Conservation (phyloP, 2,797 vertebrate species). For the Gallinago nigripennis region DNA sequence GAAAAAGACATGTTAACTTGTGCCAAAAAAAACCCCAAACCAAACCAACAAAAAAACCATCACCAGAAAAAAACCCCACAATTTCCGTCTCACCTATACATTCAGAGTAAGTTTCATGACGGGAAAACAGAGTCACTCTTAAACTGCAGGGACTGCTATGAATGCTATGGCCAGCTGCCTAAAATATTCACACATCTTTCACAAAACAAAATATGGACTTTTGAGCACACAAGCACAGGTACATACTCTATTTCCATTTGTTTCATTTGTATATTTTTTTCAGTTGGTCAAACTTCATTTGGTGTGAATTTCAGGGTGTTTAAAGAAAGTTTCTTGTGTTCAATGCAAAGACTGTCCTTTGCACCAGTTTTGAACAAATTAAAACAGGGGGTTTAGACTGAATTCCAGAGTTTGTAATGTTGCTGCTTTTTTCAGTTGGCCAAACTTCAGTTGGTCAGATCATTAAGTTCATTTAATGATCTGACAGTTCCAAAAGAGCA, state of each 20-base stretch:
- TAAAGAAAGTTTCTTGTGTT: no score
- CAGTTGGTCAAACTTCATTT: neutral
- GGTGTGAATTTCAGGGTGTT: no score
- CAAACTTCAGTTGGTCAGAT: no score
- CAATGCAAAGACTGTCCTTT: no score
- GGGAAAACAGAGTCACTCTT: neutral
- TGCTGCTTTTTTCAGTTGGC: no score
- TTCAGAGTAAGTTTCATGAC: neutral
- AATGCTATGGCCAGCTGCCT: neutral
- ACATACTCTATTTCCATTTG: neutral
- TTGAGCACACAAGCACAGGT: neutral
- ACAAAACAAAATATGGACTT: neutral
- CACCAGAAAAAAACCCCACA: neutral
- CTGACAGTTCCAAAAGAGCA: neutral
- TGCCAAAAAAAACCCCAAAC: rapidly evolving
- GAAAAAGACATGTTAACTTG: neutral
- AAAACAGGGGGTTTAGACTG: no score
- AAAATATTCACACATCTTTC: neutral
- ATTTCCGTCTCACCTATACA: neutral
- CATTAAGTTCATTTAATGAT: neutral
- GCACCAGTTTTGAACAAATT: no score
- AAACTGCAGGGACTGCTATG: neutral
- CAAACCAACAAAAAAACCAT: neutral
- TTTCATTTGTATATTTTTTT: neutral
- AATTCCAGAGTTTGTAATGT: no score